Base-by-base conservation (phyloP, 1,140 invertebrate genomes). In the Choristoneura fumiferana region DNA sequence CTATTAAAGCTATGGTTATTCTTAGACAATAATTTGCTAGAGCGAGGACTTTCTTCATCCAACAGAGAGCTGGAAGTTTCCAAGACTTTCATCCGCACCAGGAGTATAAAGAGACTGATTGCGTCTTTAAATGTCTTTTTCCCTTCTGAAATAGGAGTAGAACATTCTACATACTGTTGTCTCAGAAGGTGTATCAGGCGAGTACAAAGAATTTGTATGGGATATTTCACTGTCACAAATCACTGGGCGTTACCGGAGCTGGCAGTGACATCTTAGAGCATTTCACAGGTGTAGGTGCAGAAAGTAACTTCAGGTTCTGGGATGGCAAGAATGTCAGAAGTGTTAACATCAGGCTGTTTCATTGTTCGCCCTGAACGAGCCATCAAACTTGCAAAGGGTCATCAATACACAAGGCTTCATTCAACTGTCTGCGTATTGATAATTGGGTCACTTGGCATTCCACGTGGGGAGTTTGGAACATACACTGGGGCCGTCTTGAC, bases 361-460 rank as follows among this genome's bases (percentile, higher is more conserved):
- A 88, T 81, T 29, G 49, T 54, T 33, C 78, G 62, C 6, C 85
- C 85, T 22, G 76, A 71, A 57, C 84, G 65, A 8, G 86, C 81
- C 65, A 87, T 66, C 4, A 89, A 57, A 89, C 83, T 71, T 89
- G 81, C 35, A 85, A 63, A 15, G 78, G 85, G 56, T 85, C 78
- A 79, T 82, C 88, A 67, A 84, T 88, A 38, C 91, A 67, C 61
- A 99, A n/a, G n/a, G 83, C 76, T 90, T 93, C n/a, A 94, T 91
- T 89, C 97, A 98, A 91, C 92, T 4, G 96, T 98, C 84, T 98
- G 97, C 12, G 94, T 92, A 90, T 98, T 98, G 9, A 93, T 75
- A 58, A 92, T 82, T 0, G 93, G 87, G 39, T 82, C 74, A 0
- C 84, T 79, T 54, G 89, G 89, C 33, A 76, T 58, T 37, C 74